Base-by-base conservation (phyloP, 2,797 vertebrate genomes). In the Psittacula echo region DNA sequence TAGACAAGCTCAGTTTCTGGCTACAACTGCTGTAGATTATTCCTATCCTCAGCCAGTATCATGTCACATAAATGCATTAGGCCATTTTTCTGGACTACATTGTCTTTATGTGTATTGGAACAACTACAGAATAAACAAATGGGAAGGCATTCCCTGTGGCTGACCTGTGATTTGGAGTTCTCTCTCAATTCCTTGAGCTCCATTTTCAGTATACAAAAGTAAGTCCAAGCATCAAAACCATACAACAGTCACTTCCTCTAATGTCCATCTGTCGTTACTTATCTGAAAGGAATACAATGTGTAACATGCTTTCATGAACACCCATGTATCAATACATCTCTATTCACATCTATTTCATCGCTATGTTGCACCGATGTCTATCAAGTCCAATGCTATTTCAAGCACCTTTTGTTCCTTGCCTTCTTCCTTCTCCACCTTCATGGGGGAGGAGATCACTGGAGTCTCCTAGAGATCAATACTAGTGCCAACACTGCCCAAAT, bases 61-160 rank as follows among this genome's bases (percentile, higher is more conserved):
- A 50, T 65, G 95, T 88, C 82, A 82, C 53, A 68, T 32, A 79
- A 91, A 95, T 75, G 61, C 51, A 94, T 83, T 56, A 84, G 86
- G 81, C 96, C 89, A 53, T 95, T 96, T 97, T 95, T 86, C 92
- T 97, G 83, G 94, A 96, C 87, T 71, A 22, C 11, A 5, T 15
- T 15, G 34, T 53, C 58, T 92, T 94, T 93, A 75, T 39, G 24
- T 7, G 19, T 87, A 87, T 67, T 95, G 90, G 88, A 97, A 89
- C 47, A 80, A 72, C 85, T 85, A 83, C 66, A 96, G 93, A 96
- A 88, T 65, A 95, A 97, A 97, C 72, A 96, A 94, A 85, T 18
- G 27, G 83, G 87, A 96, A 94, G 83, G 37, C 77, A 78, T 85
- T 94, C 75, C 67, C 81, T 67, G 68, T 78, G 77, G 80, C 80